Evolutionary conservation across 2,113 vertebrate genomes (phyloP), one percentile per base, ranked within the genome.

Genomic region (Argyrosomus japonicus): DNA sequence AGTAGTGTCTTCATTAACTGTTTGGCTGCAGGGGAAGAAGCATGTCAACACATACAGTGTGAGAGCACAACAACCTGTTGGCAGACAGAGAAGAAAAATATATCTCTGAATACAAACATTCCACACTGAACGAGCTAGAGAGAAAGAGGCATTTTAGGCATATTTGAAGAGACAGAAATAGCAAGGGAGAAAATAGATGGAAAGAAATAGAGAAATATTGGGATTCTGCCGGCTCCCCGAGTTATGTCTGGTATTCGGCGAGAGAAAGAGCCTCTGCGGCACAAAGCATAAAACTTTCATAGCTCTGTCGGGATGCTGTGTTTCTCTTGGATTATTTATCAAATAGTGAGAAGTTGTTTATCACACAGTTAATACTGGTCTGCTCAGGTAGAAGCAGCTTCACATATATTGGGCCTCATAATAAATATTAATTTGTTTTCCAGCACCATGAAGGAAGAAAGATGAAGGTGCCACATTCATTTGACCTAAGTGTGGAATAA

Each of bases 311-410:
- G 80, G 90, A 91, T 92, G 88, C 90, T 92, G 87, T 88, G 88
- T 92, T 93, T 92, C 91, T 92, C 60, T 70, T 95, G 90, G 93
- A 95, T 95, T 94, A 95, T 95, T 95, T 91, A 95, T 95, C 84
- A 95, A 89, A 91, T 91, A 75, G 83, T 74, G 77, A 85, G 84
- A 79, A 91, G 88, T 89, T 94, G 92, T 94, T 95, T 94, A 94
- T 94, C 91, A 92, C 87, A 88, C 78, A 72, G 79, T 81, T 92
- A 88, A 93, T 92, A 82, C 82, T 70, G 79, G 74, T 85, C 81
- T 74, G 53, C 83, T 77, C 90, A 93, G 90, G 90, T 93, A 89
- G 77, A 61, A 70, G 71, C 83, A 78, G 56, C 62, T 82, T 76
- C 65, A 65, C 69, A 80, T 85, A 86, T 69, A 84, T 74, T 74